phyloP scores from a whole-genome alignment of 2,797 vertebrate species.

The Capromys pilorides region DNA sequence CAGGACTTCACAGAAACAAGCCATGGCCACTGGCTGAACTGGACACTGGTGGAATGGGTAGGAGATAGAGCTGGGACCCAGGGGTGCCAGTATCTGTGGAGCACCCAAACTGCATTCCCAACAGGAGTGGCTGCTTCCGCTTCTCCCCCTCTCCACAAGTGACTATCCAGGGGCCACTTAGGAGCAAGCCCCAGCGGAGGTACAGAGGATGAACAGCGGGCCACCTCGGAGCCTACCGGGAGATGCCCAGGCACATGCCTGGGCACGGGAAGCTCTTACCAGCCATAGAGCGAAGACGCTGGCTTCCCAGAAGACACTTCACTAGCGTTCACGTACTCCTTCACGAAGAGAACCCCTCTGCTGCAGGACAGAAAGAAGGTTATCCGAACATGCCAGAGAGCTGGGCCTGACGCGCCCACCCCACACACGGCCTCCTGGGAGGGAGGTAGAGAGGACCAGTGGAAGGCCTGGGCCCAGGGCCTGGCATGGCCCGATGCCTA shows the following conservation, averaged over 20 bases:
- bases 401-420: not conserved
- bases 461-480: not conserved
- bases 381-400: slow-evolving; percentile 37
- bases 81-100: too few relatives aligned
- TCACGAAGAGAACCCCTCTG: slow-evolving; percentile 85
- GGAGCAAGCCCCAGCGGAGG: not conserved
- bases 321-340: slow-evolving; percentile 77
- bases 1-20: too few relatives aligned
- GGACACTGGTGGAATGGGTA: too few relatives aligned
- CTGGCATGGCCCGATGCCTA: not conserved
- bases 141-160: too few relatives aligned
- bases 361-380: slow-evolving; percentile 70
- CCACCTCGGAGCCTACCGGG: too few relatives aligned
- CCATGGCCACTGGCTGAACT: too few relatives aligned
- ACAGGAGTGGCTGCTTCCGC: not conserved
- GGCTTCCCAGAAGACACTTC: slow-evolving; percentile 81
- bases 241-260: too few relatives aligned
- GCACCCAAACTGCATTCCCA: not conserved
- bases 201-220: not conserved
- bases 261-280: slow-evolving; percentile 73
- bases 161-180: not conserved
- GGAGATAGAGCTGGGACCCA: too few relatives aligned
- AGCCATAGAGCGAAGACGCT: slow-evolving; percentile 71
- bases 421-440: not conserved
- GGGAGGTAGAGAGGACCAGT: not conserved